Evolutionary conservation across 2,888 invertebrate genomes (phyloP).

Genomic region (Nasonovia ribisnigri): DNA sequence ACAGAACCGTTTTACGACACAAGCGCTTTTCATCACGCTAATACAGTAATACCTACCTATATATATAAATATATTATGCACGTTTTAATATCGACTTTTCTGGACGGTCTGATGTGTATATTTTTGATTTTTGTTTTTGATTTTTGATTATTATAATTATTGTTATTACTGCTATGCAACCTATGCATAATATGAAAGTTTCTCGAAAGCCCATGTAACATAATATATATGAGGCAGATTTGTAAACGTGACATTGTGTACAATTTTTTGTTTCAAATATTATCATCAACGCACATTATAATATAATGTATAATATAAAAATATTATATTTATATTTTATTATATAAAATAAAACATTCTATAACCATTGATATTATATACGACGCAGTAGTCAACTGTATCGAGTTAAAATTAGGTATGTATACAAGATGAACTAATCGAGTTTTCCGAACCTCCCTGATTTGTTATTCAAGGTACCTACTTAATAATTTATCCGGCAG

Average conservation of each 20-base stretch:
- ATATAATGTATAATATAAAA: too few species aligned
- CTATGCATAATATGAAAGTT: not conserved
- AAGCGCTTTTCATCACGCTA: conserved; percentile 17
- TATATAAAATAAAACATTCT: not conserved
- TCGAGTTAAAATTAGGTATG: conserved; percentile 1
- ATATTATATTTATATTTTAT: too few species aligned
- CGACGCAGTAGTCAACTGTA: not conserved
- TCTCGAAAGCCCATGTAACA: not conserved
- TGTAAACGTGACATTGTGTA: not conserved
- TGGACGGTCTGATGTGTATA: not conserved
- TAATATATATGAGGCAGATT: not conserved
- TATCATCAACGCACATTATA: not conserved
- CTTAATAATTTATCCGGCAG: conserved; percentile 51
- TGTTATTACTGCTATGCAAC: not conserved
- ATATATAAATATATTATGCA: not conserved
- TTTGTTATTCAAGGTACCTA: conserved; percentile 54
- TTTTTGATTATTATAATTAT: not conserved
- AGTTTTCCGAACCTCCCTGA: conserved; percentile 36
- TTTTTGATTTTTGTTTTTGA: not conserved
- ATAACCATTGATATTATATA: not conserved
- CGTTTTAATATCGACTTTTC: not conserved
- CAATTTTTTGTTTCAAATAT: not conserved
- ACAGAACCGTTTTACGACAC: conserved; percentile 35
- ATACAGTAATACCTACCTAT: not conserved
- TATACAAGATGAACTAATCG: conserved; percentile 15